These are phyloP conservation scores for Myotis pilosus DNA, from an alignment of 2,797 vertebrate genomes.

Conservation along the genomic window DNA sequence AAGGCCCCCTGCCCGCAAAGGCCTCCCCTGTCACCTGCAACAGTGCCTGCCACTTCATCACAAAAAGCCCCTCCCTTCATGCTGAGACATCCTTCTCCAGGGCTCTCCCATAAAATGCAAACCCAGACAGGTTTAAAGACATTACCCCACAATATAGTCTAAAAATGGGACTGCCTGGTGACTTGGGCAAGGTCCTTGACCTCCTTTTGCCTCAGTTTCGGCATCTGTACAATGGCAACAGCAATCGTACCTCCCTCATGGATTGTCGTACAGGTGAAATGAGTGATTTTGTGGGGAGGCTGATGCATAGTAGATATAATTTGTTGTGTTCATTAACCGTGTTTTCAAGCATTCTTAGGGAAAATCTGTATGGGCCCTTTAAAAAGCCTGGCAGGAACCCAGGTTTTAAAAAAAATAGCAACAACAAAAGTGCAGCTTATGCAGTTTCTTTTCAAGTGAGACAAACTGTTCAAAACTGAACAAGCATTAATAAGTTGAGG, in stretches of 20 bases:
- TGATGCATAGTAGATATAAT: background rate
- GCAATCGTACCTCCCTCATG: background rate
- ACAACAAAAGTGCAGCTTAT: conserved; percentile 58
- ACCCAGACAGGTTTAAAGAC: background rate
- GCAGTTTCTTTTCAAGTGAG: conserved; percentile 72
- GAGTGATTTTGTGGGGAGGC: background rate
- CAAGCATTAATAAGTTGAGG: conserved; percentile 55
- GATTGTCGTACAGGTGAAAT: background rate
- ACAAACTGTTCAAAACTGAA: conserved; percentile 59
- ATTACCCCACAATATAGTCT: background rate
- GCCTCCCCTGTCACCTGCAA: background rate
- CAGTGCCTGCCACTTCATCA: background rate
- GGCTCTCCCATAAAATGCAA: background rate
- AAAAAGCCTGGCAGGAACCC: conserved; percentile 54
- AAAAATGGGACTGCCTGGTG: background rate
- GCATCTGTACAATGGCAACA: background rate
- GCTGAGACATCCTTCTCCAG: background rate
- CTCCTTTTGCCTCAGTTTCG: background rate
- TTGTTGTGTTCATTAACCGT: background rate
- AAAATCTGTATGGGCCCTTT: conserved; percentile 53
- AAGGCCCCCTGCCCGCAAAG: background rate
- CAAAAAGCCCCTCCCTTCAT: too few species aligned
- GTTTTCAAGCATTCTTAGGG: background rate
- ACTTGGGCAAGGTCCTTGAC: background rate
- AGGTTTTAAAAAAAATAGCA: background rate